Evolutionary conservation across 2,888 invertebrate species (phyloP).

Genomic region (Agrotis segetum): DNA sequence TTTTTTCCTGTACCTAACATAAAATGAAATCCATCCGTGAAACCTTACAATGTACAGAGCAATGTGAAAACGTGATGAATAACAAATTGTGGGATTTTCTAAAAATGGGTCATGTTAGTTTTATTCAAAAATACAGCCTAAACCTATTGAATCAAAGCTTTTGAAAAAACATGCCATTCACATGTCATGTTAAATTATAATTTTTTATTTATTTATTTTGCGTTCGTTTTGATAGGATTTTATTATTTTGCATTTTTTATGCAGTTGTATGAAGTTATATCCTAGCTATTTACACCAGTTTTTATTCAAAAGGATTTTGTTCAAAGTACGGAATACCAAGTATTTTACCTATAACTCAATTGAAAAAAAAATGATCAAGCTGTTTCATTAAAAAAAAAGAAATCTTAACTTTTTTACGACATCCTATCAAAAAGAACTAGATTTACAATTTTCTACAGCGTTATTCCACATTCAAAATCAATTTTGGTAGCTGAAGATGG

Average conservation of each 20-base stretch:
- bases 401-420: too few relatives aligned
- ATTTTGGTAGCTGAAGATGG: too few relatives aligned
- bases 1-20: slow-evolving; percentile 7
- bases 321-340: too few relatives aligned
- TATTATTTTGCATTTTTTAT: neutral
- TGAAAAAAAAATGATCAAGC: too few relatives aligned
- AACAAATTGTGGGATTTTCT: slow-evolving; percentile 43
- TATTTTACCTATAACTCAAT: too few relatives aligned
- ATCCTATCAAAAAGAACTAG: too few relatives aligned
- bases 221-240: neutral
- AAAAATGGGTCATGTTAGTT: slow-evolving; percentile 30
- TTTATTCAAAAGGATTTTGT: too few relatives aligned
- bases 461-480: too few relatives aligned
- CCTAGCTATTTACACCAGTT: too few relatives aligned
- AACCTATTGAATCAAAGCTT: slow-evolving; percentile 22
- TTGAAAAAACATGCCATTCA: slow-evolving; percentile 1
- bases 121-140: slow-evolving; percentile 19
- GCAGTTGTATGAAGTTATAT: neutral
- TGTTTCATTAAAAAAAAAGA: too few relatives aligned
- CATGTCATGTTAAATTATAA: neutral
- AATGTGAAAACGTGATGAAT: slow-evolving; percentile 42
- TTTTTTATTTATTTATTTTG: neutral
- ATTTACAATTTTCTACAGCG: too few relatives aligned
- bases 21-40: slow-evolving; percentile 37
- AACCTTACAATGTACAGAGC: slow-evolving; percentile 30